A percentile compares a stretch with the other conserved stretches of the same genome.
phyloP scores from a whole-genome alignment of 1,140 invertebrate species.

The Drosophila lini region DNA sequence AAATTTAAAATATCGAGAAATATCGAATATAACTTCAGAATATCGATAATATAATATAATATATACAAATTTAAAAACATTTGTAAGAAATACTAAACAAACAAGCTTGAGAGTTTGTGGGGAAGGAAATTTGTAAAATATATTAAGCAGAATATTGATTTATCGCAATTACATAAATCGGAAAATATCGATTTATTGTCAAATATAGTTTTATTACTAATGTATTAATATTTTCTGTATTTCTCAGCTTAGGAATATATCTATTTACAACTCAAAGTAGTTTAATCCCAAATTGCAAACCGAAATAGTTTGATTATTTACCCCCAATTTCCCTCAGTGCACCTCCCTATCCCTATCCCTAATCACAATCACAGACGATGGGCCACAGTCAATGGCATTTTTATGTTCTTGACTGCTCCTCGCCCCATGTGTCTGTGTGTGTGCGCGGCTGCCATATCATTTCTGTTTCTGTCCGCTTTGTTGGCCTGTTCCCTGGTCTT shows the following conservation, averaged over 20 bases:
- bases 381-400: slow-evolving; percentile 66
- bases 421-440: slow-evolving; percentile 28
- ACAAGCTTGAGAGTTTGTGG: not conserved
- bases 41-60: not conserved
- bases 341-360: slow-evolving; percentile 6
- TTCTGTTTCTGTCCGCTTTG: slow-evolving; percentile 32
- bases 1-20: not conserved
- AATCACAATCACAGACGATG: slow-evolving; percentile 52
- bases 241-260: too few relatives aligned
- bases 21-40: not conserved
- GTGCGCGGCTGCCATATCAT: slow-evolving; percentile 29
- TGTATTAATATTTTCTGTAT: not conserved
- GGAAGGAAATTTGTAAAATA: not conserved
- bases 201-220: not conserved
- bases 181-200: not conserved
- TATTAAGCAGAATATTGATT: not conserved
- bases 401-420: slow-evolving; percentile 58
- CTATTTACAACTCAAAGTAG: not conserved
- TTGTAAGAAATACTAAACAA: not conserved
- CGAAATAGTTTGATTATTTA: not conserved
- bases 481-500: slow-evolving; percentile 44
- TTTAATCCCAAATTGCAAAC: too few relatives aligned
- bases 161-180: not conserved
- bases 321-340: slow-evolving; percentile 2
- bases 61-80: not conserved